These are phyloP conservation scores for Channa argus DNA, from an alignment of 2,113 vertebrate species.

Conservation along the genomic window DNA sequence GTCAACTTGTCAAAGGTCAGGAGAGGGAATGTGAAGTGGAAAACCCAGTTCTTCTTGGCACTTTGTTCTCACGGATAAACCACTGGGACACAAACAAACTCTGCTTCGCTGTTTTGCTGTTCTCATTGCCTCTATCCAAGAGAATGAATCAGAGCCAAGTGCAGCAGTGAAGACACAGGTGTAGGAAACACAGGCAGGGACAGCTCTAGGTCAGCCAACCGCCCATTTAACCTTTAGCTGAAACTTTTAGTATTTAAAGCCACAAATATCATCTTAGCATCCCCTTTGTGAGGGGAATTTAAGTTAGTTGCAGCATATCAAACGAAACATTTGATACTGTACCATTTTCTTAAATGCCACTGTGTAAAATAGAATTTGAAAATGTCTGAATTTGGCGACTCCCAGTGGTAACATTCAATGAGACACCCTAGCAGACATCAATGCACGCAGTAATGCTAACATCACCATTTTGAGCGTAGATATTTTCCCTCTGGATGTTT, in stretches of 20 bases:
- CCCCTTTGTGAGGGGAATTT: too few species aligned
- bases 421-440: not conserved
- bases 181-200: slow-evolving; percentile 57
- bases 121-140: slow-evolving; percentile 54
- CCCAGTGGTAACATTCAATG: slow-evolving; percentile 8
- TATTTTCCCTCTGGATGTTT: too few species aligned
- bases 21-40: slow-evolving; percentile 50
- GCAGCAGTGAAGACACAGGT: slow-evolving; percentile 53
- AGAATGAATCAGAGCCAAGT: slow-evolving; percentile 50
- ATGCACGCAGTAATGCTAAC: not conserved
- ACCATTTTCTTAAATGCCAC: not conserved
- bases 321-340: not conserved
- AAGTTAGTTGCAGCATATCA: too few species aligned
- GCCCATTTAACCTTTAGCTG: too few species aligned
- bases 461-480: too few species aligned
- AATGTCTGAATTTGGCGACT: slow-evolving; percentile 25
- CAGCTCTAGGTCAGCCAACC: slow-evolving; percentile 4
- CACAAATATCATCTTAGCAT: too few species aligned
- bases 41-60: slow-evolving; percentile 58
- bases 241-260: too few species aligned
- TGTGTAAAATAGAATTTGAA: not conserved
- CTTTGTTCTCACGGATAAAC: slow-evolving; percentile 35
- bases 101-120: slow-evolving; percentile 28
- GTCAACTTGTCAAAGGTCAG: slow-evolving; percentile 40
- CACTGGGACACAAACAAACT: slow-evolving; percentile 58